phyloP scores from a whole-genome alignment of 2,888 invertebrate species.

The Phaonia tiefii region DNA sequence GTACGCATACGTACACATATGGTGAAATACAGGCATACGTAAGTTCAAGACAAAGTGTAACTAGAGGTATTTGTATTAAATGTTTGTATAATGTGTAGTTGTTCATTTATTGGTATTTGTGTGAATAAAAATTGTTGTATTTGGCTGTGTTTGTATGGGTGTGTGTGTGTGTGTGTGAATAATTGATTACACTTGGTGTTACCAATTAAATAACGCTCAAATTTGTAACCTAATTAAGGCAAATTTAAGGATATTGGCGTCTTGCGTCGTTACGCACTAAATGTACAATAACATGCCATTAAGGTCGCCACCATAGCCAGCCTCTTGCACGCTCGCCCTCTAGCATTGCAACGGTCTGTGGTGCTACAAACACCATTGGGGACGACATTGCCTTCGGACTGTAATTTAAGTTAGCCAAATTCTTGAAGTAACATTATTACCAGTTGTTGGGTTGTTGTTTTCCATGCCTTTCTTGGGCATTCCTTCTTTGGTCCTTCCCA shows the following conservation, averaged over 20 bases:
- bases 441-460: conserved; percentile 15
- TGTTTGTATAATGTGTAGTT: neutral
- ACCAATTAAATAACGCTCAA: conserved; percentile 73
- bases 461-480: neutral
- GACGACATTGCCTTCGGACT: neutral
- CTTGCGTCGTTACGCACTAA: conserved; percentile 56
- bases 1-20: conserved; percentile 1
- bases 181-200: conserved; percentile 61
- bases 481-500: neutral
- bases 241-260: conserved; percentile 77
- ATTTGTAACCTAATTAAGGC: conserved; percentile 78
- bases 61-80: neutral
- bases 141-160: neutral
- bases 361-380: neutral
- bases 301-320: neutral
- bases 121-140: neutral
- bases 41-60: neutral
- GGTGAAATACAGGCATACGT: neutral
- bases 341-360: neutral
- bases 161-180: conserved; percentile 50
- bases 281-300: neutral
- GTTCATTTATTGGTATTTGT: neutral
- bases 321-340: neutral
- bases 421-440: conserved; percentile 9
- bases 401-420: conserved; percentile 16